These are phyloP conservation scores for Enteromius radiatus DNA, from an alignment of 2,797 vertebrate genomes.

Conservation along the genomic window DNA sequence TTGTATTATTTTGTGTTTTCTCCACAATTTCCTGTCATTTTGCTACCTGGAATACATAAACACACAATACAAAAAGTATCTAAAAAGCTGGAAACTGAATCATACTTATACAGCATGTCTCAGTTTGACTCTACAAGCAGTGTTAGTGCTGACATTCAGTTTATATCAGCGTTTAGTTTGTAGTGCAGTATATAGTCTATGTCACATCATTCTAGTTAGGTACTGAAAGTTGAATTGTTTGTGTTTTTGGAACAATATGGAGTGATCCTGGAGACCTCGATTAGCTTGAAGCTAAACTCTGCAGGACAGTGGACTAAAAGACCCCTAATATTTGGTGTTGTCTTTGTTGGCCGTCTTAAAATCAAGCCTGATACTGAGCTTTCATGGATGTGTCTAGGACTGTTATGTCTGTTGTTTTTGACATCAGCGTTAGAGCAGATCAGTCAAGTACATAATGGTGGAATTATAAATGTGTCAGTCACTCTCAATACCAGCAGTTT, in stretches of 20 bases:
- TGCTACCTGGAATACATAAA: background rate
- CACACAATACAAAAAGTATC: background rate
- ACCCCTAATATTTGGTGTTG: background rate
- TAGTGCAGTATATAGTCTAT: background rate
- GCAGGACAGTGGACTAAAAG: background rate
- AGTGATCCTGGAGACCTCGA: background rate
- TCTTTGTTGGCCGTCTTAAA: background rate
- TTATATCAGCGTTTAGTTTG: background rate
- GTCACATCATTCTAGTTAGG: background rate
- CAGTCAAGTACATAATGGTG: slow-evolving; percentile 64
- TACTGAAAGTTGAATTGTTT: background rate
- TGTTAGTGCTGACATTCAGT: background rate
- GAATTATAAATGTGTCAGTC: slow-evolving; percentile 64
- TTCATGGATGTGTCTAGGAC: slow-evolving; percentile 38
- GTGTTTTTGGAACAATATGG: background rate
- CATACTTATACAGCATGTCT: background rate
- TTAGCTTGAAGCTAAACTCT: background rate
- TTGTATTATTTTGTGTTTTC: background rate
- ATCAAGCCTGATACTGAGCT: slow-evolving; percentile 26
- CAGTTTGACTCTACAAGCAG: background rate
- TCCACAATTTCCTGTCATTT: background rate
- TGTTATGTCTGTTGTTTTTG: slow-evolving; percentile 57
- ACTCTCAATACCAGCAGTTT: slow-evolving; percentile 57
- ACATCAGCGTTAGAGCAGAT: slow-evolving; percentile 60
- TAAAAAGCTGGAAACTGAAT: background rate